A percentile compares a stretch with the other conserved stretches of the same genome.
Conservation (phyloP, 2,888 invertebrate genomes). For the Drosophila formosana region DNA sequence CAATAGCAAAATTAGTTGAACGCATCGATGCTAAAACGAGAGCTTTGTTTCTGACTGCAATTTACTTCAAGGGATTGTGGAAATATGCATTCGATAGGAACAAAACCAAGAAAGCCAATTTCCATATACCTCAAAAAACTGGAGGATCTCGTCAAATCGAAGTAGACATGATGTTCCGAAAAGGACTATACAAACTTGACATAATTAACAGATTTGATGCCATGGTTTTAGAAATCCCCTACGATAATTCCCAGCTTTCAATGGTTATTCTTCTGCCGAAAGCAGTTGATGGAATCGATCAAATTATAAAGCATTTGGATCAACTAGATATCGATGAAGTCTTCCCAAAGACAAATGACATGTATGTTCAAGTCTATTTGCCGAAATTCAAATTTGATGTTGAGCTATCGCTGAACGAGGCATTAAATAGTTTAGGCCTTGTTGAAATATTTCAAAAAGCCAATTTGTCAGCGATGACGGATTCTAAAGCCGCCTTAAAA, state of each 20-base stretch:
- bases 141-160: neutral
- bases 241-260: neutral
- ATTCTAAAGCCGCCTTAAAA: neutral
- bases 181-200: neutral
- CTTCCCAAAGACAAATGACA: neutral
- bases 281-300: neutral
- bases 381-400: neutral
- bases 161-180: neutral
- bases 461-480: neutral
- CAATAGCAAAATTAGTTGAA: neutral
- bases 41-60: neutral
- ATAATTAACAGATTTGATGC: neutral
- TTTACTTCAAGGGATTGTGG: neutral
- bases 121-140: neutral
- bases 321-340: neutral
- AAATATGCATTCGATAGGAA: neutral
- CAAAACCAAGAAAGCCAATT: neutral
- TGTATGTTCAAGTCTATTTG: slow-evolving; percentile 1
- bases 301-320: neutral
- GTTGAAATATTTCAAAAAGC: neutral
- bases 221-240: neutral
- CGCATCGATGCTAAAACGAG: neutral
- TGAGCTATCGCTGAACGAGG: neutral
- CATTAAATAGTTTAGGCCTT: neutral
- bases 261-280: neutral